Evolutionary conservation across 2,888 invertebrate genomes (phyloP).

Genomic region (Magallana nippona): DNA sequence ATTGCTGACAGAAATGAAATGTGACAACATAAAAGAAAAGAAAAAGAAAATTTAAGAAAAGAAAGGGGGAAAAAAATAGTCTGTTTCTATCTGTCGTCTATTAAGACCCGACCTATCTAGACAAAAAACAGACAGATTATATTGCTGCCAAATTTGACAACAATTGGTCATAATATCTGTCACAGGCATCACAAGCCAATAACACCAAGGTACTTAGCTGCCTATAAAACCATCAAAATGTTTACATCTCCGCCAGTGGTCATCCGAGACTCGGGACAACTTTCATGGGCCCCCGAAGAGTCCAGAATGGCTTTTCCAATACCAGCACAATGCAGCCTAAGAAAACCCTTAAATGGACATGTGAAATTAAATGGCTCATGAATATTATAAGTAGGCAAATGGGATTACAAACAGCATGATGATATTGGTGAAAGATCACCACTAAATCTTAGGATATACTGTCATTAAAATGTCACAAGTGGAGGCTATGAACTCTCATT

Average conservation of each 20-base stretch:
- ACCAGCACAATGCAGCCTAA: neutral
- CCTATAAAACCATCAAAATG: slow-evolving; percentile 18
- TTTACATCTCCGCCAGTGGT: slow-evolving; percentile 24
- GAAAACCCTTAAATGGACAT: slow-evolving; percentile 8
- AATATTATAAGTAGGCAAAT: neutral
- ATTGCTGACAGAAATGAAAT: slow-evolving; percentile 5
- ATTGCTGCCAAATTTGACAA: slow-evolving; percentile 32
- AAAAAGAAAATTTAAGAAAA: neutral
- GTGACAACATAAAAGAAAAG: neutral
- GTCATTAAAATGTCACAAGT: slow-evolving; percentile 16
- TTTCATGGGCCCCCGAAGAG: slow-evolving; percentile 4
- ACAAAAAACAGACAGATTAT: slow-evolving; percentile 21
- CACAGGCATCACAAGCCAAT: slow-evolving; percentile 27
- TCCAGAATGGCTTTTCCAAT: neutral
- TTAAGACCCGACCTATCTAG: neutral
- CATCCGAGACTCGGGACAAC: neutral
- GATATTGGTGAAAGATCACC: neutral
- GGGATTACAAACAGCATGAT: neutral
- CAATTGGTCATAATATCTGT: slow-evolving; percentile 33
- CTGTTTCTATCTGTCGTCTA: neutral
- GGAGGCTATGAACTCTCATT: neutral
- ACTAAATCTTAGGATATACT: neutral
- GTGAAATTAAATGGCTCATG: neutral
- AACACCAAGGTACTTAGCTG: slow-evolving; percentile 19
- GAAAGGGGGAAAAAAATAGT: neutral